phyloP scores from a whole-genome alignment of 2,888 invertebrate genomes.

The Cremastobaeus sp. region DNA sequence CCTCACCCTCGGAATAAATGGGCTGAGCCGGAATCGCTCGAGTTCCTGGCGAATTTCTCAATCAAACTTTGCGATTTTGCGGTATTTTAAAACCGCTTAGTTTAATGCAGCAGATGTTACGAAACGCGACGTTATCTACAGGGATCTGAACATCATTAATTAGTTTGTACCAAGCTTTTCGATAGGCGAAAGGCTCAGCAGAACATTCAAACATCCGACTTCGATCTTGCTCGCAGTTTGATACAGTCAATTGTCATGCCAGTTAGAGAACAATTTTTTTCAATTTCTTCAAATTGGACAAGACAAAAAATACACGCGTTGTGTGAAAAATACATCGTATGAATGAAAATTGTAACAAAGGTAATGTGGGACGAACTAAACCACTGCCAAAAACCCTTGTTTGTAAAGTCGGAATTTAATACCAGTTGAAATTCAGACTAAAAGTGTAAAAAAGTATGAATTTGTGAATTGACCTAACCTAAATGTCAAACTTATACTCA shows the following conservation, averaged over 20 bases:
- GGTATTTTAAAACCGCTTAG: slow-evolving; percentile 28
- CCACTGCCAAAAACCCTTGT: too few relatives aligned
- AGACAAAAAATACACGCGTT: too few relatives aligned
- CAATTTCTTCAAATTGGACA: too few relatives aligned
- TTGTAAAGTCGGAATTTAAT: too few relatives aligned
- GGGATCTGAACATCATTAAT: slow-evolving; percentile 50
- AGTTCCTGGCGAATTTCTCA: slow-evolving; percentile 28
- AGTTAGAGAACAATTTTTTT: too few relatives aligned
- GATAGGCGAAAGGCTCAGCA: slow-evolving; percentile 42
- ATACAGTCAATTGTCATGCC: slow-evolving; percentile 45
- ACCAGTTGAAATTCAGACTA: too few relatives aligned
- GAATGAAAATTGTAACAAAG: too few relatives aligned
- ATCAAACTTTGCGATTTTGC: slow-evolving; percentile 16
- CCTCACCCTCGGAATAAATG: slow-evolving; percentile 1
- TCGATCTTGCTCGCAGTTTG: slow-evolving; percentile 14
- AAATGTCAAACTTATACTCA: too few relatives aligned
- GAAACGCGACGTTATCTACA: slow-evolving; percentile 45
- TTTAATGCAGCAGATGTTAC: slow-evolving; percentile 28
- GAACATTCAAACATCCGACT: slow-evolving; percentile 33
- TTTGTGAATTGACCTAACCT: too few relatives aligned
- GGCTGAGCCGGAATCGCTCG: slow-evolving; percentile 10
- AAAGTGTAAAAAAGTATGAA: too few relatives aligned
- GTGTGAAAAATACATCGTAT: too few relatives aligned
- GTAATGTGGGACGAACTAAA: too few relatives aligned
- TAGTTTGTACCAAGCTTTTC: slow-evolving; percentile 51